Conservation (phyloP, 2,113 vertebrate species). For the human region GRCh38 chr7:48080501-48081000, state of each 20-base stretch:
- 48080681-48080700: neutral
- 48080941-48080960: neutral
- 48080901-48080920: neutral
- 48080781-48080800: neutral
- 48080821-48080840: neutral
- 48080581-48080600: no score
- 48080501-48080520: neutral
- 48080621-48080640: neutral
- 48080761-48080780: neutral
- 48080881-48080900: neutral
- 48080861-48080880: neutral
- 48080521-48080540: neutral
- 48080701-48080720: neutral
- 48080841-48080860: neutral
- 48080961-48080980: neutral
- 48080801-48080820: neutral
- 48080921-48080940: neutral
- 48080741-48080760: neutral
- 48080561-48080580: neutral
- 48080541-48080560: neutral
- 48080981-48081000: neutral
- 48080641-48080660: slow-evolving; percentile 32
- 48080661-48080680: neutral
- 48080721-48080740: neutral
- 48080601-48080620: neutral